Percentiles rank a stretch among this genome's conserved stretches.
These are phyloP conservation scores for Drosophila limbata DNA, from an alignment of 2,888 invertebrate genomes.

Conservation along the genomic window DNA sequence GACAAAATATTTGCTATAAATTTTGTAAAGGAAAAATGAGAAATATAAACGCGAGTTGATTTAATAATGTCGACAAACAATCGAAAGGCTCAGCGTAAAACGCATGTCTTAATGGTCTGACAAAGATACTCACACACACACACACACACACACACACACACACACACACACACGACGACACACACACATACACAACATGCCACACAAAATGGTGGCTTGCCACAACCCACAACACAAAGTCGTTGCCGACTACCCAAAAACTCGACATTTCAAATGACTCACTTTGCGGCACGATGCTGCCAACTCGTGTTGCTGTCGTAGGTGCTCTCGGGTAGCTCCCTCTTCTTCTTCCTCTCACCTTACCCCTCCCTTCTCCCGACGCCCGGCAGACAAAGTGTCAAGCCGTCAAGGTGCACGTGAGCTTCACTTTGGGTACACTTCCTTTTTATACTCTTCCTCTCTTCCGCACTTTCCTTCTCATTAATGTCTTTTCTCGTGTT, in stretches of 20 bases:
- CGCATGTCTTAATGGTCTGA: constrained; percentile 49
- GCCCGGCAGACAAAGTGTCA: constrained; percentile 35
- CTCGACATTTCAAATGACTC: constrained; percentile 59
- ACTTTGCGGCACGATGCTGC: constrained; percentile 51
- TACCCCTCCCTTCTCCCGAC: neutral
- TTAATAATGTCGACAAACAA: constrained; percentile 33
- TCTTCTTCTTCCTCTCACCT: neutral
- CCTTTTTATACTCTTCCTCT: neutral
- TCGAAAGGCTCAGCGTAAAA: constrained; percentile 11
- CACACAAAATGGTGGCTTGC: constrained; percentile 24
- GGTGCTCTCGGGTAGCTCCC: constrained; percentile 23
- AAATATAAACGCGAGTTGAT: constrained; percentile 49
- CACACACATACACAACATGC: constrained; percentile 4
- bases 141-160: neutral
- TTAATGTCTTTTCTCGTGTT: constrained; percentile 21
- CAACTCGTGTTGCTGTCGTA: constrained; percentile 23
- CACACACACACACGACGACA: constrained; percentile 6
- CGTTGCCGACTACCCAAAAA: constrained; percentile 21
- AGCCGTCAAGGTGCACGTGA: constrained; percentile 56
- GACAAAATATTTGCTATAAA: constrained; percentile 56
- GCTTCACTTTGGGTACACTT: constrained; percentile 20
- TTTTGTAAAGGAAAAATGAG: constrained; percentile 31
- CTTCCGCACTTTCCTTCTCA: neutral
- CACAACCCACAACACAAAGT: constrained; percentile 38
- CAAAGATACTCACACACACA: constrained; percentile 23